Base-by-base conservation (phyloP, 1,140 invertebrate species). In the Theocolax elegans region DNA sequence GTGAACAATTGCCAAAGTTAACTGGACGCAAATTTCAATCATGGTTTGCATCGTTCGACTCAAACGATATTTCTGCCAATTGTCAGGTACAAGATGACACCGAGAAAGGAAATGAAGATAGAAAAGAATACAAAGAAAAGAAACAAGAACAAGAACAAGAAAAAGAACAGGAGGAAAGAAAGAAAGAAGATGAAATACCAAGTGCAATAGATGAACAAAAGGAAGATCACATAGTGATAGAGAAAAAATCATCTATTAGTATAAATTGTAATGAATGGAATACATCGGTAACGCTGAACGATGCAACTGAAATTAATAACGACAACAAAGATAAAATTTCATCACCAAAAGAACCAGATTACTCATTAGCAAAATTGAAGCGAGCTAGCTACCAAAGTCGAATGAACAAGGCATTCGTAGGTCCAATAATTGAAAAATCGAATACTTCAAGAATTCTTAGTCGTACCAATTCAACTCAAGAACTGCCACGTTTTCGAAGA, bases 301-400 rank as follows among this genome's bases (percentile, higher is more conserved):
- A 53, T 19, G 54, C 75, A 62, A 35, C 17, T 6, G 72, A 71
- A 58, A n/a, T 44, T 17, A 19, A 19, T 0, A 15, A 8, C 3
- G 46, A 38, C 3, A 17, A 23, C 7, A 3, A 2, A 10, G 15
- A 7, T 8, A 23, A 40, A 2, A 1, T 8, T 10, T 1, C 38
- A 19, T 13, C 13, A 19, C 10, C 10, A 8, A 54, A 77, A 64
- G 42, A 71, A 42, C 40, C 65, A 0, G 72, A 75, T 53, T 42
- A 77, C 6, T 66, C 68, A 0, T 74, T 68, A 58, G 82, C 80
- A 0, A 82, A 73, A 60, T 40, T 80, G 3, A 85, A 80, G 67
- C 77, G 82, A 2, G 79, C 83, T 0, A 75, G 72, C 29, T 85
- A 82, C 70, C 80, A 78, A 3, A 83, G 78, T 29, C 71, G 81